phyloP scores from a whole-genome alignment of 2,888 invertebrate genomes.

The Scelioninae gen. 2 region DNA sequence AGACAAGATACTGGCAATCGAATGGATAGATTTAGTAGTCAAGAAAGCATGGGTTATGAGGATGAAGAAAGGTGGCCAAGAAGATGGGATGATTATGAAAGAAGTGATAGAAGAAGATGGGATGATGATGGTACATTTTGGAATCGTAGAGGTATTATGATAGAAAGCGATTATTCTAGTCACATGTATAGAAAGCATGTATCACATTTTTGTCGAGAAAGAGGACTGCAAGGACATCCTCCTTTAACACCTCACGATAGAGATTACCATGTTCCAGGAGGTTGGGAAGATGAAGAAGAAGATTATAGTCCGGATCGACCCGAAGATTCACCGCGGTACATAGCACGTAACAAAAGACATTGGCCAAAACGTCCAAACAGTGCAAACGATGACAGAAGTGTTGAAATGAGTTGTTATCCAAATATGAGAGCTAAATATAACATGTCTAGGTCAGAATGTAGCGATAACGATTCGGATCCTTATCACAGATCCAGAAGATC shows the following conservation, averaged over 20 bases:
- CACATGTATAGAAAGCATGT: slow-evolving; percentile 67
- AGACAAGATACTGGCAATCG: slow-evolving; percentile 75
- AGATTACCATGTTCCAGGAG: slow-evolving; percentile 68
- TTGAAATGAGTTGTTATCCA: slow-evolving; percentile 67
- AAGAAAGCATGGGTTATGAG: slow-evolving; percentile 76
- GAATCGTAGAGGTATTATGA: slow-evolving; percentile 73
- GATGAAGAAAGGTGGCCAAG: slow-evolving; percentile 71
- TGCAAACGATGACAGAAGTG: slow-evolving; percentile 72
- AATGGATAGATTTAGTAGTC: slow-evolving; percentile 72
- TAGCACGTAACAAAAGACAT: slow-evolving; percentile 68
- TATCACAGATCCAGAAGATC: slow-evolving; percentile 72
- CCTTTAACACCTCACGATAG: slow-evolving; percentile 48
- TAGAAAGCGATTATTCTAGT: slow-evolving; percentile 76
- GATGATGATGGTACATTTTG: slow-evolving; percentile 75
- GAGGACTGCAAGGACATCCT: slow-evolving; percentile 54
- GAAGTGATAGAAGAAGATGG: slow-evolving; percentile 71
- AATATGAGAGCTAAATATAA: slow-evolving; percentile 70
- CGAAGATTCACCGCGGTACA: slow-evolving; percentile 71
- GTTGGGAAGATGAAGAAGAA: slow-evolving; percentile 68
- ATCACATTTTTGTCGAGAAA: slow-evolving; percentile 69
- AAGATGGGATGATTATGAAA: slow-evolving; percentile 69
- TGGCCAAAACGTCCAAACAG: slow-evolving; percentile 74
- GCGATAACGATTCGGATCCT: slow-evolving; percentile 72
- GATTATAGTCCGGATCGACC: slow-evolving; percentile 71
- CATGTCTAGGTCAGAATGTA: slow-evolving; percentile 73